Base-by-base conservation (phyloP, 1,140 invertebrate genomes). In the Lutraria rhynchaena region DNA sequence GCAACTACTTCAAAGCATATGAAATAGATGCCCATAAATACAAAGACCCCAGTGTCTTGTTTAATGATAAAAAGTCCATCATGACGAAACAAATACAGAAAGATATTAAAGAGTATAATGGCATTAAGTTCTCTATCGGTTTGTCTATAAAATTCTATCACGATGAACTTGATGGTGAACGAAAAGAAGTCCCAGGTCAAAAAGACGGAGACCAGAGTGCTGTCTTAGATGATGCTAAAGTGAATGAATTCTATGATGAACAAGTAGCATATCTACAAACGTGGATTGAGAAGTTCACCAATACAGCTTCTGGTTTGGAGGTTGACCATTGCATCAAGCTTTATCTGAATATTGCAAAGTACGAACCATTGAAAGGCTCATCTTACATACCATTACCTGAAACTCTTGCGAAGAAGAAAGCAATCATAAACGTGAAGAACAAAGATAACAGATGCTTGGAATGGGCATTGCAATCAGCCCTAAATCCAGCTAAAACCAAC, bases 371-470 rank as follows among this genome's bases (percentile, higher is more conserved):
- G 2, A 53, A 57, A 53, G 69, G 69, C 33, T 33, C 46, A 11
- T 71, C 69, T 55, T 71, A 71, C 24, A 71, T 71, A 5, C 24
- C 49, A 31, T 13, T 71, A 1, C 49, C 49, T 46, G 19, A 75
- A 19, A 49, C 41, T 31, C 35, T 81, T 13, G 69, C 57, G 44
- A 57, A 51, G 7, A 74, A 81, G 37, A 81, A 74, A n/a, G 78
- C 78, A 15, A 81, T 81, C n/a, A 37, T 67, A 63, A 81, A n/a
- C n/a, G n/a, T n/a, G n/a, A n/a, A n/a, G n/a, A n/a, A n/a, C n/a
- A n/a, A n/a, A n/a, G n/a, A n/a, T 73, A 44, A 81, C 29, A 69
- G 27, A 58, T 81, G 77, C 49, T 33, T 81, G 27, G 7, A 33
- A n/a, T 51, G 55, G 35, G 35, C 67, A 19, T 9, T 71, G 22